Base-by-base conservation (phyloP, 1,140 invertebrate genomes). In the Drosophila pseudoananassae region DNA sequence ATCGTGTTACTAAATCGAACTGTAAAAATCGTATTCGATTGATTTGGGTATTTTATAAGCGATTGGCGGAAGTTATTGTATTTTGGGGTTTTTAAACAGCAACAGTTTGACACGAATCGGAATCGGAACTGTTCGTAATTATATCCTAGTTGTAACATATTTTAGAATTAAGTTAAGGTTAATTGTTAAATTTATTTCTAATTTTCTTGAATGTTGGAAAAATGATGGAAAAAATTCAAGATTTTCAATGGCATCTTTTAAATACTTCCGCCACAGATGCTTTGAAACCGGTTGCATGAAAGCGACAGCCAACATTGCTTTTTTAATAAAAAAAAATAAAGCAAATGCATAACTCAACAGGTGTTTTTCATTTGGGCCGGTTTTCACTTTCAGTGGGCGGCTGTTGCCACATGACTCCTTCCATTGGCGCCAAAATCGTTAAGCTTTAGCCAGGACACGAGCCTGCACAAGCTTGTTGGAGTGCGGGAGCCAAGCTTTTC, bases 171-270 rank as follows among this genome's bases (percentile, higher is more conserved):
- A 49, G 43, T 36, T 85, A 84, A 84, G 81, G 5, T 76, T 85
- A 52, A 49, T 56, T 87, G 82, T 88, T 82, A 80, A 57, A 73
- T 52, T 75, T 82, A 51, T 69, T 73, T 74, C 85, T 68, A 80
- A 64, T 73, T 54, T 78, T 63, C 49, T 80, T 82, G 66, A 80
- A 80, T 77, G 65, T 81, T 87, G 74, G 61, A 87, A 87, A 83
- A 60, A 65, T 46, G 5, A 66, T 58, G 15, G 31, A 69, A 61
- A 69, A 46, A 70, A 64, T 68, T 68, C 74, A 87, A 87, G 66
- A 60, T 51, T 75, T 71, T 77, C 46, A 59, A 81, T 59, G 50
- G 64, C 75, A 71, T 61, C 60, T 70, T 64, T 69, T 59, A 45
- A 43, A 31, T 20, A 82, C 20, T 52, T 64, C 58, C 38, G 64